phyloP scores from a whole-genome alignment of 2,888 invertebrate species.

The Nesidiocoris tenuis region DNA sequence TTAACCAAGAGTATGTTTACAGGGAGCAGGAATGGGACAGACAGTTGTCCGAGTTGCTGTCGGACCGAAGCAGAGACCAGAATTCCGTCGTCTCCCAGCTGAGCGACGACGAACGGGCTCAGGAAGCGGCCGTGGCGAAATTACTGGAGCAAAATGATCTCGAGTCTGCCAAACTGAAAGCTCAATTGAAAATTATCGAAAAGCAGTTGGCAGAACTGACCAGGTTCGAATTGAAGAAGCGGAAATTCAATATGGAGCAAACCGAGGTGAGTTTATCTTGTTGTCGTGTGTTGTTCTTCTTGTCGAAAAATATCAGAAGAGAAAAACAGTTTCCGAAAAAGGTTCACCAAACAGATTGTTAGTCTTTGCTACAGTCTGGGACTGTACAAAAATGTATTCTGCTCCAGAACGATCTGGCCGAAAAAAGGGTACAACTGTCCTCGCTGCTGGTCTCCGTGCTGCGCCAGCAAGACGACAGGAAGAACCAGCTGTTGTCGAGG shows the following conservation, averaged over 20 bases:
- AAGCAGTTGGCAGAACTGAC: conserved; percentile 70
- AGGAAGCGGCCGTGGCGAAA: conserved; percentile 70
- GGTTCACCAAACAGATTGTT: too few species aligned
- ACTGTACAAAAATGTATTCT: too few species aligned
- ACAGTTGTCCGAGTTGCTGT: conserved; percentile 55
- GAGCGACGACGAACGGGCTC: conserved; percentile 68
- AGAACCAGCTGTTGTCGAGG: conserved; percentile 66
- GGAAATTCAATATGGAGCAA: conserved; percentile 65
- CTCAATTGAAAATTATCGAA: conserved; percentile 68
- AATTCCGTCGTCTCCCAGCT: conserved; percentile 63
- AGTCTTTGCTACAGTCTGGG: too few species aligned
- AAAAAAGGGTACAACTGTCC: conserved; percentile 68
- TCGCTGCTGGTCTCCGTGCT: conserved; percentile 67
- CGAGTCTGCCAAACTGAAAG: conserved; percentile 72
- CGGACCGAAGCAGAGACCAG: conserved; percentile 59
- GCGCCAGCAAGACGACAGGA: conserved; percentile 66
- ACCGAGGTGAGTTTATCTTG: conserved; percentile 60
- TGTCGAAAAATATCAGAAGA: too few species aligned
- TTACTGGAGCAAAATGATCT: conserved; percentile 72
- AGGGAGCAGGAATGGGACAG: conserved; percentile 65
- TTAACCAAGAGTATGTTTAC: too few species aligned
- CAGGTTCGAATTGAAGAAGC: conserved; percentile 70
- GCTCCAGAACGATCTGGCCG: conserved; percentile 64
- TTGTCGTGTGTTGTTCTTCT: too few species aligned
- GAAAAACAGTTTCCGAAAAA: too few species aligned